A percentile compares a stretch with the other conserved stretches of the same genome.
Evolutionary conservation across 2,797 vertebrate genomes (phyloP).

Genomic region (Sternarchorhynchus goeldii): DNA sequence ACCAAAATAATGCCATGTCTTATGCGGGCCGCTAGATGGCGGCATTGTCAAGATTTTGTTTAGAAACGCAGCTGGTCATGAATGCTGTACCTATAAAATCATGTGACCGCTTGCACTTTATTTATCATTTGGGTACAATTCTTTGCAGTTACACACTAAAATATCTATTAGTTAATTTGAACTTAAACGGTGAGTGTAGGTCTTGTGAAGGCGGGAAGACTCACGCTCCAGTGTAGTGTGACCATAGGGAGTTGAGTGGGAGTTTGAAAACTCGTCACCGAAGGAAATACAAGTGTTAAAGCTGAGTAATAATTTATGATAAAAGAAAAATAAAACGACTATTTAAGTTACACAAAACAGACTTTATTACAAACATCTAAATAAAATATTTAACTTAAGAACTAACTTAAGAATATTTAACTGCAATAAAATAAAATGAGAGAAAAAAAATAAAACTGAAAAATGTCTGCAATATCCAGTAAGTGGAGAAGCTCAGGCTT

Average conservation of each 20-base stretch:
- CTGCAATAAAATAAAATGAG: too few relatives aligned
- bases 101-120: not conserved
- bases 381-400: constrained; percentile 15
- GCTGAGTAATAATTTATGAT: constrained; percentile 19
- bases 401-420: constrained; percentile 12
- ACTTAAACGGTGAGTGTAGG: too few relatives aligned
- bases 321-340: not conserved
- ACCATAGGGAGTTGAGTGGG: too few relatives aligned
- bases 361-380: constrained; percentile 43
- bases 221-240: too few relatives aligned
- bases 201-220: too few relatives aligned
- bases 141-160: too few relatives aligned
- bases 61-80: too few relatives aligned
- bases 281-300: not conserved
- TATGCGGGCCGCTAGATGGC: constrained; percentile 13
- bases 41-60: not conserved
- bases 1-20: not conserved
- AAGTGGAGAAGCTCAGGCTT: not conserved
- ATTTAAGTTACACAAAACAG: constrained; percentile 26
- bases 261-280: too few relatives aligned
- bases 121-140: too few relatives aligned
- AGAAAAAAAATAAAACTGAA: constrained; percentile 3
- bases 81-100: not conserved
- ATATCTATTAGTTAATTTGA: too few relatives aligned
- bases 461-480: constrained; percentile 16